Conservation (phyloP, 2,113 vertebrate species). For the Platysteira castanea region DNA sequence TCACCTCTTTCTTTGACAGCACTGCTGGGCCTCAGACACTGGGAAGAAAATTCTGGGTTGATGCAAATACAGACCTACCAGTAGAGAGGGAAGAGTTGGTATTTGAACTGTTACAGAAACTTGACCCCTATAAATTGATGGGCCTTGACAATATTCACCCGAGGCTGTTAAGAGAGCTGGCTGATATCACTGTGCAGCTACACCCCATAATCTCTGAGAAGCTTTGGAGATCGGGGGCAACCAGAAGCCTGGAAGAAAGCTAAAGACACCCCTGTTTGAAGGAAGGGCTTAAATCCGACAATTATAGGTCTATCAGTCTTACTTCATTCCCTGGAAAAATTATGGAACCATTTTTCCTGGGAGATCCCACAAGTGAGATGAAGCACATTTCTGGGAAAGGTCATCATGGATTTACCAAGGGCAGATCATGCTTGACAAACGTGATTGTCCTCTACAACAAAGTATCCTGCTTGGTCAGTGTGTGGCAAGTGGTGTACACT, state of each 20-base stretch:
- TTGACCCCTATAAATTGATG: background rate
- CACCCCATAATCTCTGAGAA: background rate
- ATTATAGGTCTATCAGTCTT: background rate
- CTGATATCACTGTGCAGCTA: background rate
- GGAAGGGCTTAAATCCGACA: background rate
- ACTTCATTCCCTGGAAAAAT: background rate
- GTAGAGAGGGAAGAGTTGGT: background rate
- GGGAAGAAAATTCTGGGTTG: background rate
- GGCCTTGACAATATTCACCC: background rate
- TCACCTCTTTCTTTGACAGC: background rate
- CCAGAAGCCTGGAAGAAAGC: background rate
- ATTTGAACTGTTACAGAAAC: background rate
- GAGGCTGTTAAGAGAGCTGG: background rate
- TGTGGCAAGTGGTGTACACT: no score
- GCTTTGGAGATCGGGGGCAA: background rate
- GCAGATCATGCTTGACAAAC: background rate
- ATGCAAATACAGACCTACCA: background rate
- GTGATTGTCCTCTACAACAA: background rate
- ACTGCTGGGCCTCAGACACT: background rate
- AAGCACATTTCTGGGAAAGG: background rate
- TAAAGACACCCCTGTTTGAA: background rate
- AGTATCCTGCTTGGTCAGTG: background rate
- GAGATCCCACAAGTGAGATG: background rate
- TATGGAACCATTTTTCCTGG: background rate
- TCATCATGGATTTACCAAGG: background rate